These are phyloP conservation scores for Meloe dianella DNA, from an alignment of 2,888 invertebrate genomes.

Conservation along the genomic window DNA sequence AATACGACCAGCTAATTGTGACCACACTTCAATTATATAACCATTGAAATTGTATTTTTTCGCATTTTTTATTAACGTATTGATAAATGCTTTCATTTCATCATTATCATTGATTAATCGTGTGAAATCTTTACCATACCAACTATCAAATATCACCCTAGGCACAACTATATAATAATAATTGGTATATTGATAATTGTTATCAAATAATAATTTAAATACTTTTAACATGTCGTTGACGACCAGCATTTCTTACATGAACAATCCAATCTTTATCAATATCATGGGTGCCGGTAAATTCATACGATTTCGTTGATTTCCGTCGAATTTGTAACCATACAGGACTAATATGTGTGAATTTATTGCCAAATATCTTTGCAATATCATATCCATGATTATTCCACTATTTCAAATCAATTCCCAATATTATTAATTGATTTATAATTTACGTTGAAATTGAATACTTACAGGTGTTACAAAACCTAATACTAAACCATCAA, in stretches of 20 bases:
- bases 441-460: neutral
- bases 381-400: conserved; percentile 93
- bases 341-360: conserved; percentile 90
- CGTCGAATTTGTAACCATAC: conserved; percentile 91
- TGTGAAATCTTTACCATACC: conserved; percentile 77
- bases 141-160: conserved; percentile 87
- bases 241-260: conserved; percentile 68
- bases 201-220: neutral
- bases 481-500: conserved; percentile 79
- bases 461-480: conserved; percentile 87
- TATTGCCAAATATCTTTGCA: conserved; percentile 86
- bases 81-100: conserved; percentile 71
- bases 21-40: conserved; percentile 88
- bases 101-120: conserved; percentile 72
- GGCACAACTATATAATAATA: conserved; percentile 73
- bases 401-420: conserved; percentile 72
- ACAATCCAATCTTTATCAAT: conserved; percentile 84
- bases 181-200: conserved; percentile 38
- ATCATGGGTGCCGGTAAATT: conserved; percentile 78
- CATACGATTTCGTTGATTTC: conserved; percentile 67
- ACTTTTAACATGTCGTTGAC: conserved; percentile 67
- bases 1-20: conserved; percentile 75
- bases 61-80: conserved; percentile 66
- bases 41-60: conserved; percentile 86
- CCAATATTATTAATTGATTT: neutral